These are phyloP conservation scores for Bugula neritina DNA, from an alignment of 2,888 invertebrate genomes.

Conservation along the genomic window DNA sequence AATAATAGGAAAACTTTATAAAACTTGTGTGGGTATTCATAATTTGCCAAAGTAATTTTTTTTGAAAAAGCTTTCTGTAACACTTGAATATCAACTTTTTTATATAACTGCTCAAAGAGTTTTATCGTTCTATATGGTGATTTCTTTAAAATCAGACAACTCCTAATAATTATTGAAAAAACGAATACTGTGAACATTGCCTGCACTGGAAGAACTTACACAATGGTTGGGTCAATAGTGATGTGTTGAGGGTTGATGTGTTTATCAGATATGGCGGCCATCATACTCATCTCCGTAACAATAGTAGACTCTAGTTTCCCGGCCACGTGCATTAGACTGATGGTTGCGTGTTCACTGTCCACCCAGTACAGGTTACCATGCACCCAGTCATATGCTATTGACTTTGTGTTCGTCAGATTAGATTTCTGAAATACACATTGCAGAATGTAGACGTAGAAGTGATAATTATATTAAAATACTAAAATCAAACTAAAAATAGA, in stretches of 20 bases:
- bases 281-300: background rate
- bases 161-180: too few species aligned
- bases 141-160: too few species aligned
- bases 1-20: too few species aligned
- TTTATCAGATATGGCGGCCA: background rate
- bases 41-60: too few species aligned
- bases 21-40: too few species aligned
- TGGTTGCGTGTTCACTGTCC: constrained; percentile 58
- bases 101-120: too few species aligned
- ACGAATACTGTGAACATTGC: too few species aligned
- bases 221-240: background rate
- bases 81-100: too few species aligned
- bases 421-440: background rate
- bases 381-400: constrained; percentile 93
- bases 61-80: too few species aligned
- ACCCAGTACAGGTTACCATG: constrained; percentile 92
- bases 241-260: constrained; percentile 21
- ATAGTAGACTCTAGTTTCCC: background rate
- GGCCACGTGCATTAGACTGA: background rate
- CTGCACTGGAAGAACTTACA: background rate
- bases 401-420: constrained; percentile 59
- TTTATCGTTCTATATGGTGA: too few species aligned
- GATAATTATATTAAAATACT: too few species aligned
- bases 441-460: too few species aligned
- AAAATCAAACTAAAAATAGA: background rate